Base-by-base conservation (phyloP, 2,113 vertebrate species). In the Vulpes vulpes region DNA sequence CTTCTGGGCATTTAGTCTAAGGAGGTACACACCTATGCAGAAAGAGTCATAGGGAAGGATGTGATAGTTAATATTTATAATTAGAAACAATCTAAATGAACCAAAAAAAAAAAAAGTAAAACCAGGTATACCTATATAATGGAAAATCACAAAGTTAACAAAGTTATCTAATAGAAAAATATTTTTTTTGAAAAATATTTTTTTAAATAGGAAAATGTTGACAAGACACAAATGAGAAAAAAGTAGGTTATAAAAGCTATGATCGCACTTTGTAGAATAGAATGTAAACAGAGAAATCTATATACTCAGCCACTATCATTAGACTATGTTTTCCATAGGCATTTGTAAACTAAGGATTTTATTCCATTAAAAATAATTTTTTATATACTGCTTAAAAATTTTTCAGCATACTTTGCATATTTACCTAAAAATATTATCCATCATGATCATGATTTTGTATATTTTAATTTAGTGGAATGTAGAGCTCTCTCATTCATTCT, bases 51-150 rank as follows among this genome's bases (percentile, higher is more conserved):
- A 49, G 35, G 53, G 64, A 67, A 82, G 55, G 23, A 53, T 49
- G n/a, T 5, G 59, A 73, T 38, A 30, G 60, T 3, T 7, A 74
- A 49, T 51, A 17, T n/a, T 82, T 78, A 32, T 62, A 87, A 62
- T 57, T 57, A 57, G 59, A 84, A 81, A 81, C 27, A 92, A 89
- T 38, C 51, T 27, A 43, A 90, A 55, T 76, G 49, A 27, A 89
- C n/a, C 9, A 25, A 49, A 89, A 94, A 23, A 11, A 87, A 94
- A 11, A 87, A 67, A 94, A 93, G 1, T 69, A 97, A 79, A 81
- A 35, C 57, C 84, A 12, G 71, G 12, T 32, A 16, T n/a, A 69
- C 20, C 12, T 3, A 71, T 7, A 38, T 3, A 55, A 65, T 12
- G 38, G 16, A 88, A 80, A 91, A 71, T 32, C 25, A 76, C 43